A percentile compares a stretch with the other conserved stretches of the same genome.
phyloP scores from a whole-genome alignment of 30 jellyfish, hydroid and myxozoan species.

The Nemopilema nomurai region DNA sequence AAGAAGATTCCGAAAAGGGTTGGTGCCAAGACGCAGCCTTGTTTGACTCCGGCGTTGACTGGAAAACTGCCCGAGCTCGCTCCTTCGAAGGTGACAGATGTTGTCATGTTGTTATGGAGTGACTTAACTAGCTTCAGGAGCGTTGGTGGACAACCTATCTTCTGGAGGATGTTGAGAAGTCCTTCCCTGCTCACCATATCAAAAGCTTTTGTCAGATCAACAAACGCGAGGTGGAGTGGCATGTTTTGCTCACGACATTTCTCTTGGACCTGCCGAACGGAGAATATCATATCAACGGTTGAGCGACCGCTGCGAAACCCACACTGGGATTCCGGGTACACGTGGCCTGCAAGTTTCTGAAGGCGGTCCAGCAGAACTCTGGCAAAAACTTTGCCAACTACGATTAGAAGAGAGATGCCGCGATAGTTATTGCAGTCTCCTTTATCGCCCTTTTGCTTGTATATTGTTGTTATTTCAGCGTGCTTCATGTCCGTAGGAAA shows the following conservation, averaged over 20 bases:
- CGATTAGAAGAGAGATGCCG: conserved; percentile 57
- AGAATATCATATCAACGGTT: conserved; percentile 23
- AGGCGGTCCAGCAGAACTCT: conserved; percentile 18
- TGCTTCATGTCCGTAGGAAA: conserved; percentile 39
- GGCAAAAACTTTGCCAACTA: conserved; percentile 32
- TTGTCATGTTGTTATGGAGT: conserved; percentile 15
- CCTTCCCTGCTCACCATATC: conserved; percentile 34
- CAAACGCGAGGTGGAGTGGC: conserved; percentile 17
- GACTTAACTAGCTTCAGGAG: not conserved
- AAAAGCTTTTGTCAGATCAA: conserved; percentile 47
- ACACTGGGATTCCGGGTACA: conserved; percentile 51
- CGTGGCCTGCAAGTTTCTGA: conserved; percentile 18
- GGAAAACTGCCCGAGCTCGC: not conserved
- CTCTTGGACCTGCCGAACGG: conserved; percentile 52
- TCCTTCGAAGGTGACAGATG: conserved; percentile 5
- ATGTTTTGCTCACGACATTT: conserved; percentile 39
- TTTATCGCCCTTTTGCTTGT: conserved; percentile 49
- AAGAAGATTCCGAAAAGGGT: conserved; percentile 47
- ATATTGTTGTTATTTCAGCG: conserved; percentile 21
- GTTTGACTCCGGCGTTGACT: conserved; percentile 29
- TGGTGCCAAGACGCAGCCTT: conserved; percentile 52
- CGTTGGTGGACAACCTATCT: conserved; percentile 48
- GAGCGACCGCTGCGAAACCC: conserved; percentile 25
- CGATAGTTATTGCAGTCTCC: conserved; percentile 59
- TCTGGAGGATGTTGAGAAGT: conserved; percentile 6